Evolutionary conservation across 2,888 invertebrate genomes (phyloP).

Genomic region (Anagyrus pseudococci): DNA sequence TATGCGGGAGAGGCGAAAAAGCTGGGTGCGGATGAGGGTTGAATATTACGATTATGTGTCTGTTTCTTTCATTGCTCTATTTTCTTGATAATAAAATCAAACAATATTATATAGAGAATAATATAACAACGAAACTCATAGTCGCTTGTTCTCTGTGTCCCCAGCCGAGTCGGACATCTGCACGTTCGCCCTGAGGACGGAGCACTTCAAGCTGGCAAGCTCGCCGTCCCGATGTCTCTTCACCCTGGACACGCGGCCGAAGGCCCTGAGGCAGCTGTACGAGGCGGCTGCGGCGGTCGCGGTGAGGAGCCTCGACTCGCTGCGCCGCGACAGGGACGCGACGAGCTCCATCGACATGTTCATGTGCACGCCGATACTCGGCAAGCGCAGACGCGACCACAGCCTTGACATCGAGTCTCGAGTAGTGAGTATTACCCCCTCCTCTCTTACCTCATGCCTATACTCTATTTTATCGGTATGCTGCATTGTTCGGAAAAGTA

Average conservation of each 20-base stretch:
- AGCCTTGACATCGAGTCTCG: slow-evolving; percentile 87
- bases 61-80: too few species aligned
- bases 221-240: slow-evolving; percentile 78
- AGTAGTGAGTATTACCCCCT: slow-evolving; percentile 71
- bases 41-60: too few species aligned
- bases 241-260: slow-evolving; percentile 75
- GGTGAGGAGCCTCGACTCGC: slow-evolving; percentile 72
- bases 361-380: slow-evolving; percentile 82
- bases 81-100: neutral
- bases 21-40: too few species aligned
- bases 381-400: slow-evolving; percentile 73
- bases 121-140: neutral
- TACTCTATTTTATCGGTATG: too few species aligned
- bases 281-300: slow-evolving; percentile 76
- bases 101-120: neutral
- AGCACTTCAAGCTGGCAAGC: slow-evolving; percentile 77
- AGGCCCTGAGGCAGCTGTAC: slow-evolving; percentile 79
- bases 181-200: slow-evolving; percentile 80
- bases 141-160: slow-evolving; percentile 47
- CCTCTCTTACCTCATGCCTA: too few species aligned
- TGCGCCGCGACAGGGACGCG: slow-evolving; percentile 72
- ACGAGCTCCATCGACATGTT: slow-evolving; percentile 73
- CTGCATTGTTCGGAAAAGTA: too few species aligned
- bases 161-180: slow-evolving; percentile 92
- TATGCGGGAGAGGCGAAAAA: too few species aligned